Percentiles rank a stretch among this genome's conserved stretches.
These are phyloP conservation scores for Ceratothoa steindachneri DNA, from an alignment of 2,888 invertebrate species.

Conservation along the genomic window DNA sequence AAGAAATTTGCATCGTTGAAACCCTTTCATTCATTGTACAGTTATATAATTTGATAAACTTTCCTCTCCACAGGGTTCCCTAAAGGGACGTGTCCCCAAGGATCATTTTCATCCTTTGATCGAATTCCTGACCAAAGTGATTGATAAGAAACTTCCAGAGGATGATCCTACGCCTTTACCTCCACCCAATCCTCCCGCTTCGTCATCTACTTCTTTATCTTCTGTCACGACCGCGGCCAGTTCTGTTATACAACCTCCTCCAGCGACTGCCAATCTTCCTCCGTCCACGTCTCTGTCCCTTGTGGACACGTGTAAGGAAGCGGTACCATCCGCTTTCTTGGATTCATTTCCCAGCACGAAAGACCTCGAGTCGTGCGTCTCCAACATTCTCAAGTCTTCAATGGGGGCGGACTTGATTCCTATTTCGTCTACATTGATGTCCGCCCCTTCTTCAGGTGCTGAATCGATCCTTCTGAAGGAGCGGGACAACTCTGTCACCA, in stretches of 20 bases:
- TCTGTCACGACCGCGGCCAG: background rate
- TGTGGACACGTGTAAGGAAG: background rate
- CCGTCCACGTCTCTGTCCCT: background rate
- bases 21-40: no score
- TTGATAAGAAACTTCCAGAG: conserved; percentile 20
- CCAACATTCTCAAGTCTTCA: background rate
- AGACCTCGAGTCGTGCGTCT: background rate
- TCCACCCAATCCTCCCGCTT: background rate
- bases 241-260: background rate
- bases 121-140: conserved; percentile 37
- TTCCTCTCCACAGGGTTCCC: no score
- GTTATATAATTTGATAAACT: no score
- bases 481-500: background rate
- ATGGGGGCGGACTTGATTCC: background rate
- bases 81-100: conserved; percentile 39
- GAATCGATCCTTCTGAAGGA: no score
- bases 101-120: conserved; percentile 39
- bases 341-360: background rate
- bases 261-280: background rate
- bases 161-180: conserved; percentile 6
- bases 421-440: background rate
- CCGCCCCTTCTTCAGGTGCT: background rate
- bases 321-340: background rate
- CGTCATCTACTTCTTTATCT: background rate
- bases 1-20: no score